A percentile compares a stretch with the other conserved stretches of the same genome.
Evolutionary conservation across 2,113 vertebrate species (phyloP).

Genomic region (Podilymbus podiceps): DNA sequence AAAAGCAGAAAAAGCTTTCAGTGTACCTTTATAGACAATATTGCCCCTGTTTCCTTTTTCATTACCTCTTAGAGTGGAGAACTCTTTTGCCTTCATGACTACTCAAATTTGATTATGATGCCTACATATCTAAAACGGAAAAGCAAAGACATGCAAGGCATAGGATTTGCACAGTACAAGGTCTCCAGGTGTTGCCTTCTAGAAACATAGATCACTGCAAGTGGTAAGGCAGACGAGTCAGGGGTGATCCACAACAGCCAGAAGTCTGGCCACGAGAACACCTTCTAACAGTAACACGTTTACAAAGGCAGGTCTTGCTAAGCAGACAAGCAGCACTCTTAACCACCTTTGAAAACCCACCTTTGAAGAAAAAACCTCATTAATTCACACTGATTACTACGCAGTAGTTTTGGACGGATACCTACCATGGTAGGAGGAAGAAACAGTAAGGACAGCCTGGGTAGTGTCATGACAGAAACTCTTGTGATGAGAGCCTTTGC

Average conservation of each 20-base stretch:
- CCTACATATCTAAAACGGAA: slow-evolving; percentile 27
- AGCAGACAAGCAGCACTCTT: slow-evolving; percentile 13
- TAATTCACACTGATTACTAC: background rate
- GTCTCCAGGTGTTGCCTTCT: background rate
- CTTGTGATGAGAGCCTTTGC: background rate
- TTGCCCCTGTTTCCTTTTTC: background rate
- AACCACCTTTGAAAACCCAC: background rate
- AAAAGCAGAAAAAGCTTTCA: background rate
- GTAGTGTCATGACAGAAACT: background rate
- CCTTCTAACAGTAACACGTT: background rate
- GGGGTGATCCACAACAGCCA: background rate
- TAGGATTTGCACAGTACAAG: background rate
- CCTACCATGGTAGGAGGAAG: slow-evolving; percentile 42
- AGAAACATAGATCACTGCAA: background rate
- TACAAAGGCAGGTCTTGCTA: background rate
- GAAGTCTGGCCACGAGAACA: background rate
- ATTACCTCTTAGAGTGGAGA: background rate
- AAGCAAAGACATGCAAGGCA: slow-evolving; percentile 4
- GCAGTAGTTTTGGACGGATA: slow-evolving; percentile 28
- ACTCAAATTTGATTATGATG: background rate
- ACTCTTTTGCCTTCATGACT: background rate
- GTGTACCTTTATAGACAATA: background rate
- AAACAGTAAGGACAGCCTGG: background rate
- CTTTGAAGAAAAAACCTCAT: background rate
- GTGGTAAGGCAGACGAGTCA: background rate